These are phyloP conservation scores for Platichthys stellatus DNA, from an alignment of 2,113 vertebrate genomes.

Conservation along the genomic window DNA sequence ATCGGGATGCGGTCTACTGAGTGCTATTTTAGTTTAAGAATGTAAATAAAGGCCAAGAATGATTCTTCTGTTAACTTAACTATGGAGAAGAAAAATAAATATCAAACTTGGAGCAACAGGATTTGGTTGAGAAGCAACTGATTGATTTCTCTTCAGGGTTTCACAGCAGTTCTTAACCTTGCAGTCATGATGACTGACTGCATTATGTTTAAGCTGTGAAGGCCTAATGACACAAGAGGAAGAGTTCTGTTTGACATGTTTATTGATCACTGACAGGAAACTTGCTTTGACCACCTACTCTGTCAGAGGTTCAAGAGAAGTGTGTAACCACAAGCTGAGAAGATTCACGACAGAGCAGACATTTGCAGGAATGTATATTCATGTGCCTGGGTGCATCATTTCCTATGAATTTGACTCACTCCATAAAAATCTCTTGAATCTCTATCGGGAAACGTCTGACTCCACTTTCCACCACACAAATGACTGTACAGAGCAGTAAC, in stretches of 20 bases:
- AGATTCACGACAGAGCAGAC: background rate
- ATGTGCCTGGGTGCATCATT: background rate
- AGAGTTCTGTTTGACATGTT: no score
- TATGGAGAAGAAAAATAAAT: no score
- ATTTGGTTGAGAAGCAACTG: no score
- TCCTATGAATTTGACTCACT: background rate
- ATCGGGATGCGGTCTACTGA: no score
- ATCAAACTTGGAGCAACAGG: no score
- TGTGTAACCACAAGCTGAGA: background rate
- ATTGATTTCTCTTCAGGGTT: no score
- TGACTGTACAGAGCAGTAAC: background rate
- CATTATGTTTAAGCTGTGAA: no score
- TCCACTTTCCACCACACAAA: background rate
- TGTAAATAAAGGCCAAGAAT: background rate
- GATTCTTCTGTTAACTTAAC: background rate
- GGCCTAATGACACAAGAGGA: no score
- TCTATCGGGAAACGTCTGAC: background rate
- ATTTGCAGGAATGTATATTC: background rate
- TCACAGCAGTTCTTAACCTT: no score
- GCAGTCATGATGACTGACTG: no score
- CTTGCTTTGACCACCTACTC: background rate
- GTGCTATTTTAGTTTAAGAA: no score
- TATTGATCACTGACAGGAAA: background rate
- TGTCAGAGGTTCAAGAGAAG: background rate
- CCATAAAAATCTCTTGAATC: no score